phyloP scores from a whole-genome alignment of 2,797 vertebrate genomes.

The Sebastes diploproa region DNA sequence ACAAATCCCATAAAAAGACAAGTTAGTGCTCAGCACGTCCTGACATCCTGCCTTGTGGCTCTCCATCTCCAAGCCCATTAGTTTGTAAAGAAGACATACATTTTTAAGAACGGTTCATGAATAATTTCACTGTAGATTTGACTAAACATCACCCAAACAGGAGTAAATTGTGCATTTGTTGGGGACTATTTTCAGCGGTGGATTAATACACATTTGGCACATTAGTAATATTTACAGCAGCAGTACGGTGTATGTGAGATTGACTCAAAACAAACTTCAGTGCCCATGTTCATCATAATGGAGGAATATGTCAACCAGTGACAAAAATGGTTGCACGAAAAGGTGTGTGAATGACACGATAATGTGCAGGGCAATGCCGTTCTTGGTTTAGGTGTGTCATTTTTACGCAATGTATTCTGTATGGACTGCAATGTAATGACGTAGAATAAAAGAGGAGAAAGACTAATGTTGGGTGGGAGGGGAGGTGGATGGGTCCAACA shows the following conservation, averaged over 20 bases:
- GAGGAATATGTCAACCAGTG: neutral
- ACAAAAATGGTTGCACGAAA: neutral
- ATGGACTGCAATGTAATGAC: no score
- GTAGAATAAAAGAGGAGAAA: no score
- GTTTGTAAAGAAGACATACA: neutral
- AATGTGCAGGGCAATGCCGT: no score
- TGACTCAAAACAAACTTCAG: neutral
- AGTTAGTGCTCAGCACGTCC: neutral
- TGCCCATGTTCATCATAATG: neutral
- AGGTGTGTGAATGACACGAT: no score
- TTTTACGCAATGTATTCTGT: no score
- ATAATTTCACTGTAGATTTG: neutral
- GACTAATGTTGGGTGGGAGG: no score
- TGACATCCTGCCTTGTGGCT: neutral
- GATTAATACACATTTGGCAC: neutral
- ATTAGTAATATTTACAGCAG: neutral
- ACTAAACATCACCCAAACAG: neutral
- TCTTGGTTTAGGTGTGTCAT: no score
- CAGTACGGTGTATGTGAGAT: neutral
- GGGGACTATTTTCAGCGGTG: neutral
- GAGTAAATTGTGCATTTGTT: neutral
- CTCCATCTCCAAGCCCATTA: neutral
- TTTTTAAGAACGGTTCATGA: neutral
- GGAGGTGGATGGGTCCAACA: no score
- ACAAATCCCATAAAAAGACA: neutral